These are phyloP conservation scores for Perognathus longimembris DNA, from an alignment of 2,113 vertebrate species.

Conservation along the genomic window DNA sequence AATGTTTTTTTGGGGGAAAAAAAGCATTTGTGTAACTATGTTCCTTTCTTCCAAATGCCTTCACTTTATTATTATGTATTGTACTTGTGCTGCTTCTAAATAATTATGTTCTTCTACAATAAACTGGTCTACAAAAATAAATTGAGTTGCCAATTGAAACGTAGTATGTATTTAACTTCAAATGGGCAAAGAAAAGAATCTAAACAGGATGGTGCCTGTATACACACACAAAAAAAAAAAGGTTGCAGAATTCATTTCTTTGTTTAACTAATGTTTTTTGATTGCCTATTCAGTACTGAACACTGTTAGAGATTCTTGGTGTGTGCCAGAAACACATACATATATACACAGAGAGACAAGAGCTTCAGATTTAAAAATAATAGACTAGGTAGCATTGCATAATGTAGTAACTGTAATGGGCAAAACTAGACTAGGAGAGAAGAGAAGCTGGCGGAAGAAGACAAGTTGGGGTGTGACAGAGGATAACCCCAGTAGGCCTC, in stretches of 20 bases:
- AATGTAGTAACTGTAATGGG: constrained; percentile 22
- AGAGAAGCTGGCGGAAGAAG: neutral
- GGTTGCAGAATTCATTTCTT: constrained; percentile 1
- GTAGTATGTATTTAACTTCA: constrained; percentile 51
- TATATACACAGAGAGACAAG: neutral
- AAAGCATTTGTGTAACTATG: constrained; percentile 23
- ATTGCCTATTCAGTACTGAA: neutral
- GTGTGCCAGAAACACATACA: neutral
- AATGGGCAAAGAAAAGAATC: constrained; percentile 27
- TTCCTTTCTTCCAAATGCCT: constrained; percentile 55
- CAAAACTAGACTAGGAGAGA: neutral
- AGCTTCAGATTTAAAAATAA: neutral
- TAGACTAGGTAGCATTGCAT: neutral
- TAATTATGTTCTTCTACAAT: constrained; percentile 15
- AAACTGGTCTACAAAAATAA: constrained; percentile 29
- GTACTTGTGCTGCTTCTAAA: constrained; percentile 40
- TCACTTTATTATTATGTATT: constrained; percentile 28
- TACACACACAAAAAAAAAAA: neutral
- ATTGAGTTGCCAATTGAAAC: constrained; percentile 47
- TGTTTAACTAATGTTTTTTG: constrained; percentile 17
- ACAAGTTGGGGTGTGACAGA: neutral
- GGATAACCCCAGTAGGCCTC: neutral
- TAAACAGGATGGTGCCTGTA: neutral
- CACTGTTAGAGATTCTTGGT: neutral
- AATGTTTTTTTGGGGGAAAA: neutral